Evolutionary conservation across 2,888 invertebrate genomes (phyloP).

Genomic region (Noctuana brunneofusca): DNA sequence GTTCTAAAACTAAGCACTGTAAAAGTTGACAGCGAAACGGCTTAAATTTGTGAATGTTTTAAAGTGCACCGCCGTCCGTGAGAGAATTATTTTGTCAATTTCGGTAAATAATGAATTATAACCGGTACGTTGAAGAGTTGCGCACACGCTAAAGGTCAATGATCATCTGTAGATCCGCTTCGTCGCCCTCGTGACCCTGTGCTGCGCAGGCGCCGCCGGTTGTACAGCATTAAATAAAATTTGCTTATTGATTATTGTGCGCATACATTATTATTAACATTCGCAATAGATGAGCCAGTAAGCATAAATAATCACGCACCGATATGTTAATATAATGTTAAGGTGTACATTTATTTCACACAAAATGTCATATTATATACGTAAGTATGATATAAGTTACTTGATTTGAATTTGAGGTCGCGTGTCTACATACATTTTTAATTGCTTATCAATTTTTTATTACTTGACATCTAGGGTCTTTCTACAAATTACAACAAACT

Average conservation of each 20-base stretch:
- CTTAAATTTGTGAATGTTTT: conserved; percentile 22
- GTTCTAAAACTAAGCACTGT: conserved; percentile 35
- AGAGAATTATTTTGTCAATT: conserved; percentile 43
- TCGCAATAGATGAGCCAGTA: conserved; percentile 22
- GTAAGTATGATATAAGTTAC: background rate
- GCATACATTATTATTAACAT: conserved; percentile 34
- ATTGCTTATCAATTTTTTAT: conserved; percentile 3
- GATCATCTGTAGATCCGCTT: conserved; percentile 82
- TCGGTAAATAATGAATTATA: conserved; percentile 69
- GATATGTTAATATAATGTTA: conserved; percentile 13
- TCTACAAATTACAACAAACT: conserved; percentile 1
- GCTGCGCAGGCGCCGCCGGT: conserved; percentile 65
- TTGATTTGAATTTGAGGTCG: conserved; percentile 11
- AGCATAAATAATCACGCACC: conserved; percentile 13
- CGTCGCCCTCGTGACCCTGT: conserved; percentile 80
- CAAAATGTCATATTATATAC: conserved; percentile 3
- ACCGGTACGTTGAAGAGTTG: conserved; percentile 70
- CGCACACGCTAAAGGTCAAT: conserved; percentile 80
- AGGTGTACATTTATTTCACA: conserved; percentile 2
- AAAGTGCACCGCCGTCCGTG: conserved; percentile 16
- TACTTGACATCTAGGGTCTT: background rate
- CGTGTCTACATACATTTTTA: background rate
- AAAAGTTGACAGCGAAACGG: conserved; percentile 10
- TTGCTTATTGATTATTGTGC: conserved; percentile 63
- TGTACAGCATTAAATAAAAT: conserved; percentile 47